Percentiles rank a stretch among this genome's conserved stretches.
Evolutionary conservation across 2,888 invertebrate genomes (phyloP).

Genomic region (Microdon myrmicae): DNA sequence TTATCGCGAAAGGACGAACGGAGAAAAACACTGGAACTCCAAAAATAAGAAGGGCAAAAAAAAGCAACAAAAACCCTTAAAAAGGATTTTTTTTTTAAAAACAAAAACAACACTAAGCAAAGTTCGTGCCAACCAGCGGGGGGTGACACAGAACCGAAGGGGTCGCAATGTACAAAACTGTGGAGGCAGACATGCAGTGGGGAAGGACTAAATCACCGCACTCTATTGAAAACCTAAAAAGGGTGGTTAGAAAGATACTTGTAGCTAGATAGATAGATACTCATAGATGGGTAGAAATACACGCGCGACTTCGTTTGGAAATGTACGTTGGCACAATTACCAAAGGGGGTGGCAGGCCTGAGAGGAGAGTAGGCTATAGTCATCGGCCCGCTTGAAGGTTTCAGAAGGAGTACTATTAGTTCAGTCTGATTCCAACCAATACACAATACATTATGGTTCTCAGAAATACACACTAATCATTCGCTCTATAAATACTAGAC

Average conservation of each 20-base stretch:
- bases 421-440: slow-evolving; percentile 32
- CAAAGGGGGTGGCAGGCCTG: slow-evolving; percentile 6
- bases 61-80: slow-evolving; percentile 3
- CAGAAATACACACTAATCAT: slow-evolving; percentile 30
- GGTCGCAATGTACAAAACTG: slow-evolving; percentile 8
- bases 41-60: slow-evolving; percentile 11
- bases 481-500: slow-evolving; percentile 31
- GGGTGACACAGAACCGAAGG: slow-evolving; percentile 1
- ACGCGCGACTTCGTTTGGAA: too few species aligned
- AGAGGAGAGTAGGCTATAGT: not conserved
- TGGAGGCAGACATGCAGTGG: slow-evolving; percentile 44
- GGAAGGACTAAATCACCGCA: slow-evolving; percentile 48
- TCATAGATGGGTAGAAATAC: slow-evolving; percentile 28
- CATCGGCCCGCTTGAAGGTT: not conserved
- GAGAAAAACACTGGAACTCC: slow-evolving; percentile 26
- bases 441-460: slow-evolving; percentile 7
- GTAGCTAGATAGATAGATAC: slow-evolving; percentile 10
- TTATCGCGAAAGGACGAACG: slow-evolving; percentile 48
- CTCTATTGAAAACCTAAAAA: slow-evolving; percentile 41
- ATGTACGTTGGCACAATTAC: slow-evolving; percentile 14
- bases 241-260: slow-evolving; percentile 33
- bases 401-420: slow-evolving; percentile 8
- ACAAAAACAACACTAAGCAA: slow-evolving; percentile 26
- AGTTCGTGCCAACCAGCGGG: not conserved
- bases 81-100: too few species aligned